Base-by-base conservation (phyloP, 2,888 invertebrate species). In the Microplitis deprimator region DNA sequence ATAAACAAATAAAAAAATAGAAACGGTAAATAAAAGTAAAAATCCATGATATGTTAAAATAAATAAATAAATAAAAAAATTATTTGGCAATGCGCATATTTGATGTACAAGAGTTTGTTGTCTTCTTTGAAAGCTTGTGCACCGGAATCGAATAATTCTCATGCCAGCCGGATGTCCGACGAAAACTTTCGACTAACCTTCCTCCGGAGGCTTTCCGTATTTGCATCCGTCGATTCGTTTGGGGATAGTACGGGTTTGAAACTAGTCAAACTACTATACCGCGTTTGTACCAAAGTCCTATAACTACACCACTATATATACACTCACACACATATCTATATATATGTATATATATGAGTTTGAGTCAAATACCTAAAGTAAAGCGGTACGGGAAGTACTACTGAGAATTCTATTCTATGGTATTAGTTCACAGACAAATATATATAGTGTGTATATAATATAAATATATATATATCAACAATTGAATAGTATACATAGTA, bases 61-160 rank as follows among this genome's bases (percentile, higher is more conserved):
- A 20, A 62, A 16, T 62, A 68, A 68, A 68, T 13, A 16, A 39
- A 68, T 68, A 39, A 68, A 39, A 13, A 68, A 39, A 40, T 68
- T 17, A 65, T 72, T 62, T 72, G 39, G 39, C 13, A 40, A 65
- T 41, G 65, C 29, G 41, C 65, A 59, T 64, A 65, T 73, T 64
- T 41, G 64, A 73, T 73, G 64, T 64, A 16, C 17, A 20, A 50
- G 16, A 62, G 62, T 62, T 20, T 62, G 16, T 62, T 17, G 62
- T 62, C 17, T 20, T 72, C 39, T 60, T 39, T 29, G 6, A 41
- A 65, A 41, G 65, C 62, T 73, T 73, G 20, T 65, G 73, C 50
- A 68, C 73, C 73, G 68, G 69, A 79, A 77, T 80, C 79, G 70
- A 80, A 79, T 80, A 77, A 79, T 78, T 80, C 76, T 73, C 73